Conservation (phyloP, 2,113 vertebrate genomes). For the Sitta europaea region DNA sequence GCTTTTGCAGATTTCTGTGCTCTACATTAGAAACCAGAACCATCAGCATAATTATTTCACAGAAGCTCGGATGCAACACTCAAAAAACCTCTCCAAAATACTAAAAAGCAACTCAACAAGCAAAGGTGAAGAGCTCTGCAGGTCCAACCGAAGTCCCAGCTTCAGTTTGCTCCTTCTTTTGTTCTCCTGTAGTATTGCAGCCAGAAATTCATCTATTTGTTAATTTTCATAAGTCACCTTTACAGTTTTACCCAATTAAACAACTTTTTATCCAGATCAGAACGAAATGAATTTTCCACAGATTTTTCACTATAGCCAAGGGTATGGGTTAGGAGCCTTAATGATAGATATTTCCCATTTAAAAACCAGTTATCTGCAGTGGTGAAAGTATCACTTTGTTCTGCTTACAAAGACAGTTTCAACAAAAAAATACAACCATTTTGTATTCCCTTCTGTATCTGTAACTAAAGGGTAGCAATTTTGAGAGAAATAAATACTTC, state of each 20-base stretch:
- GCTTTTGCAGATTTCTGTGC: constrained; percentile 34
- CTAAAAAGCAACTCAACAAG: neutral
- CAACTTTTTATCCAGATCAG: neutral
- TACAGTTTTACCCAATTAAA: neutral
- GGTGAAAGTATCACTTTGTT: neutral
- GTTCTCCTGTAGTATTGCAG: neutral
- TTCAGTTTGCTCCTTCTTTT: neutral
- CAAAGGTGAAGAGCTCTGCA: neutral
- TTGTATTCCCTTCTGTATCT: neutral
- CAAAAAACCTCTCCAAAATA: neutral
- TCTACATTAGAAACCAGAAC: neutral
- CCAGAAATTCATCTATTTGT: neutral
- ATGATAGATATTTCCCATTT: neutral
- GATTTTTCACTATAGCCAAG: neutral
- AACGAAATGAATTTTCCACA: neutral
- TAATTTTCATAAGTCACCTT: neutral
- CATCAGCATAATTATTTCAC: neutral
- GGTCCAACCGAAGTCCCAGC: neutral
- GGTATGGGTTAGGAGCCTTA: neutral
- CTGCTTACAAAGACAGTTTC: neutral
- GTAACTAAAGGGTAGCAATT: neutral
- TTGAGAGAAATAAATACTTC: neutral
- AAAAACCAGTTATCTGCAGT: neutral
- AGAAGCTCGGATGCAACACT: neutral
- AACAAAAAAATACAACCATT: neutral